Base-by-base conservation (phyloP, 2,113 vertebrate genomes). In the Sardina pilchardus region DNA sequence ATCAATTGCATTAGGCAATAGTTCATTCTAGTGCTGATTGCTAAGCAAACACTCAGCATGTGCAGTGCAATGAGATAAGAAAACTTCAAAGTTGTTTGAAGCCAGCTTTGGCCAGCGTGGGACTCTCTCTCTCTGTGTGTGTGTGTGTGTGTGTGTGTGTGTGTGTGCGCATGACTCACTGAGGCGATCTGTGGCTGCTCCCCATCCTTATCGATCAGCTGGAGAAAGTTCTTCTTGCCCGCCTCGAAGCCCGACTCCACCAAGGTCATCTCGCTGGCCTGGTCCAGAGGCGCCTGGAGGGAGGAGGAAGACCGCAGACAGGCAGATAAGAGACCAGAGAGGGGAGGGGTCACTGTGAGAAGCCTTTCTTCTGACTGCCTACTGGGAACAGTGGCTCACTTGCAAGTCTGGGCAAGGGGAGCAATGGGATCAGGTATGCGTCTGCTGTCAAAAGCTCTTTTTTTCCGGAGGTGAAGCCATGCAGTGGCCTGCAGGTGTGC, bases 141-240 rank as follows among this genome's bases (percentile, higher is more conserved):
- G 10, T 16, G 30, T 75, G 14, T 78, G 10, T 17, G 71, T 78
- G 53, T 30, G 63, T 0, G 6, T 67, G n/a, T 10, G 59, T 6
- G 8, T 26, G n/a, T 67, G 63, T 9, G n/a, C n/a, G 56, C 24
- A 8, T 26, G 30, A 93, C 95, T 96, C 91, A 99, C 98, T n/a
- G 96, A 95, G 83, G 93, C 90, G 86, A 96, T 89, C 48, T 96
- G 98, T 85, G 98, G 98, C 93, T 99, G 98, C 90, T 98, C 97
- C 89, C 98, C 98, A 88, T 98, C 97, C 95, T 96, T 99, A 93
- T 99, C 98, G 34, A 95, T 97, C 81, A 99, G 94, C 86, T 97
- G 97, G 63, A 99, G 95, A 83, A 98, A 99, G 91, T 99, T 99
- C 93, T 95, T 98, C 91, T 99, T 99, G 82, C 97, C 97, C 75